Evolutionary conservation across 2,113 vertebrate genomes (phyloP).

Genomic region (Columba livia): DNA sequence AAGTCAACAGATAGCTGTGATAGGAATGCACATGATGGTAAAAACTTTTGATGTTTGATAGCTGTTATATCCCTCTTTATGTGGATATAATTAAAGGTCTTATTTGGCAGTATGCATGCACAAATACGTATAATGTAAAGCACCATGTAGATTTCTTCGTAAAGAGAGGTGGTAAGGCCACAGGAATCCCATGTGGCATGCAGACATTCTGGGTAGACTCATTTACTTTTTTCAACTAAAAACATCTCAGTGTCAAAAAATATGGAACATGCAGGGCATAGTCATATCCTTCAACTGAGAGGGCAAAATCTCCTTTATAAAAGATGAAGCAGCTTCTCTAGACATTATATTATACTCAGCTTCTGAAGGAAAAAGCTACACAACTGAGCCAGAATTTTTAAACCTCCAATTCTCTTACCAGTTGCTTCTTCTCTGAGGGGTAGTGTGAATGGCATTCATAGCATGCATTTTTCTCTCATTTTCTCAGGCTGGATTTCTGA

Average conservation of each 20-base stretch:
- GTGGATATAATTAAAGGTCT: neutral
- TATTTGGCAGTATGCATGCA: neutral
- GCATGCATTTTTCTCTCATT: neutral
- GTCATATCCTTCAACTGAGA: neutral
- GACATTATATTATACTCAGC: neutral
- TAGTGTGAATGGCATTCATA: neutral
- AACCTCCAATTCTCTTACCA: neutral
- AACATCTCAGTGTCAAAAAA: neutral
- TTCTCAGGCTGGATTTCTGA: neutral
- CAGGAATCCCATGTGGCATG: neutral
- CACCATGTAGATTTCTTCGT: neutral
- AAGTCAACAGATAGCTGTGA: conserved; percentile 62
- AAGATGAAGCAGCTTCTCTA: neutral
- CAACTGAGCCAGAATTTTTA: neutral
- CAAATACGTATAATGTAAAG: neutral
- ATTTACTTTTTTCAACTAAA: neutral
- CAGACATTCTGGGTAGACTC: neutral
- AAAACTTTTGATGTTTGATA: conserved; percentile 26
- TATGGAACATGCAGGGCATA: neutral
- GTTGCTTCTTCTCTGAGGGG: neutral
- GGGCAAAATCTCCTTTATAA: neutral
- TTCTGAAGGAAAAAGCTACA: neutral
- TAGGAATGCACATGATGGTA: conserved; percentile 12
- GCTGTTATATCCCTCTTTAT: neutral
- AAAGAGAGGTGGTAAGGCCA: neutral